Base-by-base conservation (phyloP, 2,888 invertebrate genomes). In the Sinhomidia bicolor region DNA sequence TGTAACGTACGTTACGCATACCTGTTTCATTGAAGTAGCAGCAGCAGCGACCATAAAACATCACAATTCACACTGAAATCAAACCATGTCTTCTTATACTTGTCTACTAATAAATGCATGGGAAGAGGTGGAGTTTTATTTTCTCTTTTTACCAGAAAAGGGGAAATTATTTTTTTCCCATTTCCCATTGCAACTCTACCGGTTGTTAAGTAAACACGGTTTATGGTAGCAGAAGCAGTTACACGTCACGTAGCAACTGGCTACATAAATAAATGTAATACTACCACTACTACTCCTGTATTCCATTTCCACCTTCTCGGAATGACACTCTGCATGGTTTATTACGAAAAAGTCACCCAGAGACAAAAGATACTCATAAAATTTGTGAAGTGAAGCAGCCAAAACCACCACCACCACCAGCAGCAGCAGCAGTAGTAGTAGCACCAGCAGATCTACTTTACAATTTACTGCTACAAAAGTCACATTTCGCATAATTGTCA, bases 351-450 rank as follows among this genome's bases (percentile, higher is more conserved):
- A 47, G 5, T 65, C 17, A 17, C 32, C 17, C 17, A 26, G 74
- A 47, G 47, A 74, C 74, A 74, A 74, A 74, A 44, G 74, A 74
- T 47, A 47, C 51, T 74, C 71, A 68, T 36, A 68, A 71, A 20
- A 71, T 41, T 71, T 74, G 74, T 74, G 74, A 74, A 74, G 23
- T 74, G 47, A 74, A 74, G 74, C 74, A 47, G 51, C 74, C 74
- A 74, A 47, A 74, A 74, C n/a, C n/a, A 44, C 68, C 68, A 71
- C 44, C 71, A 44, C 71, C 74, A n/a, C n/a, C n/a, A n/a, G n/a
- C n/a, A n/a, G n/a, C n/a, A n/a, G n/a, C n/a, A n/a, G n/a, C n/a
- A n/a, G n/a, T n/a, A n/a, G n/a, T n/a, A n/a, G n/a, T n/a, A n/a
- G n/a, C n/a, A n/a, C n/a, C n/a, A n/a, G n/a, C n/a, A n/a, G n/a